These are phyloP conservation scores for Nymphalis c-album DNA, from an alignment of 2,888 invertebrate species.

Conservation along the genomic window DNA sequence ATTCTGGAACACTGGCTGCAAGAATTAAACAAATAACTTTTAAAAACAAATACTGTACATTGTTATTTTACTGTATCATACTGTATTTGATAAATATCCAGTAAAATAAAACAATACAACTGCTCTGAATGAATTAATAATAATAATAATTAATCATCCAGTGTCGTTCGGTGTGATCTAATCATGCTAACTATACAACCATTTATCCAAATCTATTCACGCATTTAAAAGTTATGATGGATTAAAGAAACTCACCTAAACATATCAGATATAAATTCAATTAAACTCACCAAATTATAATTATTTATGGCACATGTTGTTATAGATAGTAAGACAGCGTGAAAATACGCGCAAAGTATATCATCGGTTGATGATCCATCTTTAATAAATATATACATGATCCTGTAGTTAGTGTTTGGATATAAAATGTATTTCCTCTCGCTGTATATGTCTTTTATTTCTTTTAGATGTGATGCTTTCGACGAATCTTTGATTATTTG, in stretches of 20 bases:
- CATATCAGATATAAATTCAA: neutral
- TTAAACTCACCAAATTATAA: constrained; percentile 52
- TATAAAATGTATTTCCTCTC: constrained; percentile 80
- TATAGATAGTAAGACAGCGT: constrained; percentile 81
- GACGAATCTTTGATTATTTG: constrained; percentile 47
- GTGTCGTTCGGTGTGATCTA: no score
- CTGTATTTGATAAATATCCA: no score
- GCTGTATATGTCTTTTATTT: constrained; percentile 68
- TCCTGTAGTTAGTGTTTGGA: constrained; percentile 65
- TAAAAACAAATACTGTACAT: no score
- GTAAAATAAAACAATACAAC: no score
- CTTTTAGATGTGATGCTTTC: constrained; percentile 54
- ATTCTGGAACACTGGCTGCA: constrained; percentile 50
- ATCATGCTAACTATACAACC: no score
- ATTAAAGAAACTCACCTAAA: no score
- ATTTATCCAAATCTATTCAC: no score
- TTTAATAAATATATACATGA: constrained; percentile 81
- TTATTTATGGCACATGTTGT: constrained; percentile 60
- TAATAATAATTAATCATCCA: no score
- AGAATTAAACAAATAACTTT: neutral
- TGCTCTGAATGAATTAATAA: no score
- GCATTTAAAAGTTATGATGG: no score
- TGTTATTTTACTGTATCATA: no score
- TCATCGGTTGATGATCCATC: constrained; percentile 75
- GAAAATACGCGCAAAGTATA: constrained; percentile 85